Evolutionary conservation across 2,888 invertebrate species (phyloP).

Genomic region (Protonemura montana): DNA sequence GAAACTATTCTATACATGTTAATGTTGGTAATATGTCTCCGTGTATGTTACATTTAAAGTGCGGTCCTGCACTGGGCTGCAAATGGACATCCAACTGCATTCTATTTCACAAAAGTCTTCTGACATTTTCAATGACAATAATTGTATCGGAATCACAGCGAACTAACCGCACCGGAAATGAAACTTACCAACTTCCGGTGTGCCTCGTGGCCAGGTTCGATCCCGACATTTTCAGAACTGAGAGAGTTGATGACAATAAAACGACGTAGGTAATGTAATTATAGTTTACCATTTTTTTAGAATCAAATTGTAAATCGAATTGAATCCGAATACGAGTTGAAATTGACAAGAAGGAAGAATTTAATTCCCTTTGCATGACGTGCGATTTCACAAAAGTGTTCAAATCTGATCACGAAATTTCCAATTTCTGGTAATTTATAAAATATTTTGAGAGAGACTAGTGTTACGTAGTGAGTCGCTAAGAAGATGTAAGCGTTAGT

Average conservation of each 20-base stretch:
- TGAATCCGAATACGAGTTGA: neutral
- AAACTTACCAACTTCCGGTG: too few relatives aligned
- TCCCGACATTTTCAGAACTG: neutral
- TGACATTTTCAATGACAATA: slow-evolving; percentile 2
- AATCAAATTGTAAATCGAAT: neutral
- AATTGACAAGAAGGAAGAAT: neutral
- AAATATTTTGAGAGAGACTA: neutral
- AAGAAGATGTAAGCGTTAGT: neutral
- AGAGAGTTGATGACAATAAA: neutral
- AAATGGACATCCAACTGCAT: too few relatives aligned
- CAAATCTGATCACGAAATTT: neutral
- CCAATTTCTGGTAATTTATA: neutral
- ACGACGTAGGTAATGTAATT: neutral
- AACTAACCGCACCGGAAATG: too few relatives aligned
- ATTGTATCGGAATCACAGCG: too few relatives aligned
- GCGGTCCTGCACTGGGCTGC: too few relatives aligned
- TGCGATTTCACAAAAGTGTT: neutral
- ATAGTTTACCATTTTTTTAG: neutral
- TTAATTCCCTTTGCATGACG: too few relatives aligned
- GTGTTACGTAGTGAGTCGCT: neutral
- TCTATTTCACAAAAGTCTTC: neutral
- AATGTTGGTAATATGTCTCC: neutral
- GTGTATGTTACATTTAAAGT: too few relatives aligned
- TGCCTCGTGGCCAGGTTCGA: neutral
- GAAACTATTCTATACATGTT: neutral